phyloP scores from a whole-genome alignment of 2,888 invertebrate genomes.

The Gnatocerus cornutus region DNA sequence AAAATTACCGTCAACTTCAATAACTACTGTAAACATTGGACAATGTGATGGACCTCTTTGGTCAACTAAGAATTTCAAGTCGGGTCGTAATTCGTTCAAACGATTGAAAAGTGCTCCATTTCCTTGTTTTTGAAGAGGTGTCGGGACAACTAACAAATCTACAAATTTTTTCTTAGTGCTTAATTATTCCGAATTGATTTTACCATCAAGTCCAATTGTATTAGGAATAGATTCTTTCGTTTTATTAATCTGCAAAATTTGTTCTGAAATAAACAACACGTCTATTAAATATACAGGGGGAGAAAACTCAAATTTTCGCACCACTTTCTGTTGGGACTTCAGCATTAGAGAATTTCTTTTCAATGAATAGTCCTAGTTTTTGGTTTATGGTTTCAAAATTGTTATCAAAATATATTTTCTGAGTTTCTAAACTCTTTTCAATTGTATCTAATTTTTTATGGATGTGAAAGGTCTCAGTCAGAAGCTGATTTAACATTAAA shows the following conservation, averaged over 20 bases:
- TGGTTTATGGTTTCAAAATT: background rate
- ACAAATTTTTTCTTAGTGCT: too few species aligned
- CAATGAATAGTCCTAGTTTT: background rate
- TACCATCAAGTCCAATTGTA: too few species aligned
- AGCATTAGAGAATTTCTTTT: background rate
- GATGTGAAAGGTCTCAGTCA: background rate
- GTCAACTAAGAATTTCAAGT: background rate
- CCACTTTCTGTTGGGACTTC: background rate
- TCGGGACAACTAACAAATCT: too few species aligned
- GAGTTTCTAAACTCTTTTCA: background rate
- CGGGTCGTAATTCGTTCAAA: background rate
- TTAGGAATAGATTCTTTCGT: too few species aligned
- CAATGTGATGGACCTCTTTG: background rate
- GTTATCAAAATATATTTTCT: background rate
- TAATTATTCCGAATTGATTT: too few species aligned
- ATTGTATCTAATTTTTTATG: background rate
- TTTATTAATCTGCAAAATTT: too few species aligned
- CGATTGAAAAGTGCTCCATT: too few species aligned
- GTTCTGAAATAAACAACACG: too few species aligned
- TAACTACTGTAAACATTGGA: background rate
- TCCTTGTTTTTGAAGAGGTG: too few species aligned
- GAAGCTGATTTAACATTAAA: background rate
- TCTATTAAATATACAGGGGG: too few species aligned
- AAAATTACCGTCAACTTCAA: background rate
- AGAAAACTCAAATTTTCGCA: too few species aligned